Evolutionary conservation across 2,888 invertebrate genomes (phyloP), one percentile per base, ranked within the genome.

Genomic region (Bimastos eiseni): DNA sequence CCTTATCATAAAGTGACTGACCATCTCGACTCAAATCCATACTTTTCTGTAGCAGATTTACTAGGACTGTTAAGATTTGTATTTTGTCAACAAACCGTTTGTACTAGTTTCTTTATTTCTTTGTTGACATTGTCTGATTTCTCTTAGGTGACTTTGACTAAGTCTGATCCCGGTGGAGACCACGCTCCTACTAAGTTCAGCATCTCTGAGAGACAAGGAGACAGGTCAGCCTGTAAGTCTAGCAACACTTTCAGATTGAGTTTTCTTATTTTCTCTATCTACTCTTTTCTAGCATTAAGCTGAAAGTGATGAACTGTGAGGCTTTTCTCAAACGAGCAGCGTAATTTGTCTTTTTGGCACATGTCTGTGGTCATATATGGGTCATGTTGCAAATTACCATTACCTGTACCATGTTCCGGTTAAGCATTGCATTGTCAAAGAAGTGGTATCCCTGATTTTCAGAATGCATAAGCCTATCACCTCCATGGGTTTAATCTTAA

Each of bases 151-250:
- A 93, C 93, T 37, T 92, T 95, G 70, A 93, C 93, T 88, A 95
- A 95, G 91, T 94, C 95, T 21, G 95, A 95, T 90, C 94, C 95
- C 11, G 95, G 95, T 15, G 95, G 94, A 88, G 95, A 95, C 92
- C 95, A 95, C 92, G 94, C 94, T 49, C 95, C 95, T 0, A 94
- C 93, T 6, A 94, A 94, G 91, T 95, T 95, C 92, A 93, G 94
- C 34, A 95, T 95, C 86, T 93, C 93, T 34, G 95, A 95, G 92
- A 93, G 91, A 90, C 95, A 95, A 90, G 95, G 95, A 41, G 94
- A 95, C 90, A 92, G 94, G 89, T 93, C 92, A 88, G 92, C 93
- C 36, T 92, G 94, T 94, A 92, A 92, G 94, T 86, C 17, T 21
- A 86, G 21, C 89, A 89, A 37, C 70, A 70, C n/a, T 70, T 70